Conservation (phyloP, 2,113 vertebrate species). For the Verasper variegatus region DNA sequence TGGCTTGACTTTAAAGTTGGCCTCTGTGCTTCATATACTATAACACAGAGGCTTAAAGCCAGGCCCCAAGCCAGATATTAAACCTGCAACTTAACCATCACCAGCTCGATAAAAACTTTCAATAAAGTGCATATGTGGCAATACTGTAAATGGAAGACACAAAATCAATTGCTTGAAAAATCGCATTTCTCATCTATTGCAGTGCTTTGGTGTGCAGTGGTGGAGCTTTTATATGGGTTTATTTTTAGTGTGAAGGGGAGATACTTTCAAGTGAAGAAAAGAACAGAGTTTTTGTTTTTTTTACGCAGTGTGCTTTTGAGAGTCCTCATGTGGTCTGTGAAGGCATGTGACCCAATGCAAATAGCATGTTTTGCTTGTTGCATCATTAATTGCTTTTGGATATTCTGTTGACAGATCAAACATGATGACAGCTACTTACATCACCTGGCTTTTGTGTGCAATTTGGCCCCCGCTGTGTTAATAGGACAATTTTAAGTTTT, state of each 20-base stretch:
- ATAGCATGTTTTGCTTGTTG: slow-evolving; percentile 41
- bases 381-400: slow-evolving; percentile 42
- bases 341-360: slow-evolving; percentile 16
- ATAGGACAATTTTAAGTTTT: slow-evolving; percentile 50
- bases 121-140: slow-evolving; percentile 28
- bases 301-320: slow-evolving; percentile 1
- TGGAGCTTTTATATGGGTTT: slow-evolving; percentile 26
- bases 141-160: slow-evolving; percentile 21
- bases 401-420: slow-evolving; percentile 18
- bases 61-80: slow-evolving; percentile 28
- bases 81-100: slow-evolving; percentile 37
- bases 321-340: not conserved
- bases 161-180: slow-evolving; percentile 37
- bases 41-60: slow-evolving; percentile 10
- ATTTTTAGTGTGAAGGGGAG: slow-evolving; percentile 27
- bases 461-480: slow-evolving; percentile 55
- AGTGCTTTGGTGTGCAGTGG: slow-evolving; percentile 1
- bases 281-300: not conserved
- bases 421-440: slow-evolving; percentile 64
- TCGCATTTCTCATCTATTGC: slow-evolving; percentile 23
- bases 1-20: slow-evolving; percentile 49
- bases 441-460: slow-evolving; percentile 67
- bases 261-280: slow-evolving; percentile 10
- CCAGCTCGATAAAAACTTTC: slow-evolving; percentile 14
- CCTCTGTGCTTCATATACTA: slow-evolving; percentile 31